These are phyloP conservation scores for Aricia agestis DNA, from an alignment of 1,140 invertebrate genomes.

Conservation along the genomic window DNA sequence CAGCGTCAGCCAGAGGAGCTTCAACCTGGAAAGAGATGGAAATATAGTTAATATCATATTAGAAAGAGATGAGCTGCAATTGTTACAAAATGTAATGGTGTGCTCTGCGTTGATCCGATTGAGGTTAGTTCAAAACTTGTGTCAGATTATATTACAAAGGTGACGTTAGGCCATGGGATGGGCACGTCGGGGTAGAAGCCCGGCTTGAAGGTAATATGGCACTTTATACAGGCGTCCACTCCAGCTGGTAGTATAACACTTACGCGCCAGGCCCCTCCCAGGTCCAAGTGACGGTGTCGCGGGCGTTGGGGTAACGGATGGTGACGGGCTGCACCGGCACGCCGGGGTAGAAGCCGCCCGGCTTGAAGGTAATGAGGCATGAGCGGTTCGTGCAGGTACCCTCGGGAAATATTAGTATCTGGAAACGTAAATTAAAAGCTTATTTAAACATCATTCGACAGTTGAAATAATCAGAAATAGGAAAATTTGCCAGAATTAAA, in stretches of 20 bases:
- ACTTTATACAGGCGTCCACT: too few species aligned
- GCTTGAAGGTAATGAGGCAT: slow-evolving; percentile 96
- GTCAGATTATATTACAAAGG: too few species aligned
- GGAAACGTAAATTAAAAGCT: slow-evolving; percentile 35
- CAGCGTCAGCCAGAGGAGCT: slow-evolving; percentile 92
- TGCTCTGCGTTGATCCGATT: too few species aligned
- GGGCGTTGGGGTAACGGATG: slow-evolving; percentile 92
- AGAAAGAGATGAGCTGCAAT: background rate
- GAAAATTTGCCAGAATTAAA: too few species aligned
- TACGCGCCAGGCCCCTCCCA: slow-evolving; percentile 97
- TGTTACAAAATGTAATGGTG: too few species aligned
- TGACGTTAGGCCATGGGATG: too few species aligned
- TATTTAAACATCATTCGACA: background rate
- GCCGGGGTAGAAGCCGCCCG: slow-evolving; percentile 93
- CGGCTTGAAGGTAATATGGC: too few species aligned
- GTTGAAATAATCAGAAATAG: background rate
- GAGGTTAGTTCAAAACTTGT: too few species aligned
- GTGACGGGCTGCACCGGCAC: slow-evolving; percentile 96
- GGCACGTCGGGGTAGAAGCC: too few species aligned
- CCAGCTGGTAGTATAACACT: slow-evolving; percentile 68
- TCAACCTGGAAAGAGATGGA: slow-evolving; percentile 79
- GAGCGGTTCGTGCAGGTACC: slow-evolving; percentile 96
- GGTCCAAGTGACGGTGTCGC: slow-evolving; percentile 97
- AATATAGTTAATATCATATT: background rate
- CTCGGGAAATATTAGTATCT: slow-evolving; percentile 96